Percentiles rank a stretch among this genome's conserved stretches.
Evolutionary conservation across 1,140 invertebrate genomes (phyloP).

Genomic region (Cataglyphis hispanica): DNA sequence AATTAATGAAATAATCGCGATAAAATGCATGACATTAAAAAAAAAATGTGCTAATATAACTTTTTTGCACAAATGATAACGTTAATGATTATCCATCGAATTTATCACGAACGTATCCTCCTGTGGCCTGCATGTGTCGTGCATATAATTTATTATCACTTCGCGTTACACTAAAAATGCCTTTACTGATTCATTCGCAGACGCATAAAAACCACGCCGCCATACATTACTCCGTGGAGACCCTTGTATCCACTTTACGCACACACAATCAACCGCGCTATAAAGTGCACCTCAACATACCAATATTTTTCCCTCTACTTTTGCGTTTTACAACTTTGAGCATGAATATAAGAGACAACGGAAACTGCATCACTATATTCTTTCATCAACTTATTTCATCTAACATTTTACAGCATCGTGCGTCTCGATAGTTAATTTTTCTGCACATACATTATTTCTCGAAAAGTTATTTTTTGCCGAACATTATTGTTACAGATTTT

Average conservation of each 20-base stretch:
- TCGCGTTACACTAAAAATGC: constrained; percentile 74
- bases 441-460: constrained; percentile 1
- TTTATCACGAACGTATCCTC: constrained; percentile 69
- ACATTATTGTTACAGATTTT: background rate
- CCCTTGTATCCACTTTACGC: constrained; percentile 63
- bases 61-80: background rate
- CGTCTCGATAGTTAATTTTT: constrained; percentile 21
- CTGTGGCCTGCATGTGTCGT: constrained; percentile 41
- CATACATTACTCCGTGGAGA: constrained; percentile 68
- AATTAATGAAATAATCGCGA: constrained; percentile 23
- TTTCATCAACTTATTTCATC: constrained; percentile 39
- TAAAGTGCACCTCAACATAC: constrained; percentile 32
- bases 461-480: background rate
- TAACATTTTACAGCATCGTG: constrained; percentile 23
- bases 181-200: constrained; percentile 74
- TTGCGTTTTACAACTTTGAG: constrained; percentile 14
- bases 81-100: constrained; percentile 68
- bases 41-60: constrained; percentile 26
- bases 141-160: constrained; percentile 74
- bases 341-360: constrained; percentile 40
- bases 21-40: background rate
- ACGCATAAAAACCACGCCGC: constrained; percentile 71
- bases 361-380: constrained; percentile 50
- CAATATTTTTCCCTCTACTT: constrained; percentile 37
- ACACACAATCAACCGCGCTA: constrained; percentile 51